Percentiles rank a stretch among this genome's conserved stretches.
phyloP scores from a whole-genome alignment of 1,140 invertebrate genomes.

The Drosophila elegans region DNA sequence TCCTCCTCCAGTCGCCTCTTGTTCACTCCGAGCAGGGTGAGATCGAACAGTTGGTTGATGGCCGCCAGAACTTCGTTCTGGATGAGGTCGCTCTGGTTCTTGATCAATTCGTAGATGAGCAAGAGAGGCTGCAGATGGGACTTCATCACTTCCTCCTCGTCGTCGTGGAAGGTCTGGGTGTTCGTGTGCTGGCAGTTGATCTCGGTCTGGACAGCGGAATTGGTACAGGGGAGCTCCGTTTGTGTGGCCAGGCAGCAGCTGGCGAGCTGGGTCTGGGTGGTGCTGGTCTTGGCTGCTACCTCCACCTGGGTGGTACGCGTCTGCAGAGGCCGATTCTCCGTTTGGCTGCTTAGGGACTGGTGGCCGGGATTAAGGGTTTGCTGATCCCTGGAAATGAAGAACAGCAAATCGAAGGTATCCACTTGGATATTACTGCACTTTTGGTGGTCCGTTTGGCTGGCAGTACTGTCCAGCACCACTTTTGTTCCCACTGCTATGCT shows the following conservation, averaged over 20 bases:
- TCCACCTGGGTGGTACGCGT: slow-evolving; percentile 9
- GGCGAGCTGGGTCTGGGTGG: background rate
- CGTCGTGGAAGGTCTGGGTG: slow-evolving; percentile 29
- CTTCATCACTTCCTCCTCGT: slow-evolving; percentile 7
- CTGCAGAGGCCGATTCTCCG: background rate
- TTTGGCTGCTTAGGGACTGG: slow-evolving; percentile 14
- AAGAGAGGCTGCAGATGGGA: slow-evolving; percentile 4
- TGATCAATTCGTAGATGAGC: slow-evolving; percentile 20
- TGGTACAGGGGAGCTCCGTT: background rate
- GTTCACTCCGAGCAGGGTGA: background rate
- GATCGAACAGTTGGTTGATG: slow-evolving; percentile 29
- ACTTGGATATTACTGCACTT: background rate
- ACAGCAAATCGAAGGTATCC: slow-evolving; percentile 39
- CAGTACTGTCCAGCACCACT: background rate
- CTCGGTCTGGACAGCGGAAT: slow-evolving; percentile 1
- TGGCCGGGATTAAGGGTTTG: slow-evolving; percentile 25
- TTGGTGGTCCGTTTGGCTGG: slow-evolving; percentile 13
- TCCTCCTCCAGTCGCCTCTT: background rate
- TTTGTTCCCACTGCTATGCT: slow-evolving; percentile 2
- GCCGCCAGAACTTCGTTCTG: slow-evolving; percentile 11
- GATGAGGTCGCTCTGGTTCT: slow-evolving; percentile 13
- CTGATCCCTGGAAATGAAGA: slow-evolving; percentile 18
- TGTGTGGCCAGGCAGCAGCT: background rate
- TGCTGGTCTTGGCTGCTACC: background rate
- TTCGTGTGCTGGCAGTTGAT: background rate